Conservation (phyloP, 2,113 vertebrate genomes). For the Scartelaos histophorus region DNA sequence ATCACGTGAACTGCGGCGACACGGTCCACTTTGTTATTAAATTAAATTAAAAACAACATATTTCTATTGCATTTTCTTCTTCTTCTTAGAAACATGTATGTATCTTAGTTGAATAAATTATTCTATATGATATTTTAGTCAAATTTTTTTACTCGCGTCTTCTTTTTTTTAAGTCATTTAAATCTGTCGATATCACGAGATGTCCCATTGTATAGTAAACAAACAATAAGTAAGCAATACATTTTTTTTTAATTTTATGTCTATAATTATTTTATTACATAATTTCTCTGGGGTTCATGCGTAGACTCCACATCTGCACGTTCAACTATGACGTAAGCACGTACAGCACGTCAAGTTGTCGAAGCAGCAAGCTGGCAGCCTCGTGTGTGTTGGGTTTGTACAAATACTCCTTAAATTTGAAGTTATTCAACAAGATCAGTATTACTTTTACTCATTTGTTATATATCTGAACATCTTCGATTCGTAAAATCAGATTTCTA, state of each 20-base stretch:
- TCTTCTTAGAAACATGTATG: background rate
- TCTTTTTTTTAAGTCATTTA: too few relatives aligned
- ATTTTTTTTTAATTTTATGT: too few relatives aligned
- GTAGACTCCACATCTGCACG: slow-evolving; percentile 27
- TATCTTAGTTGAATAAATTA: background rate
- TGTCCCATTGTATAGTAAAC: background rate
- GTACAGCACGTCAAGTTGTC: background rate
- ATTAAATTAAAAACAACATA: too few relatives aligned
- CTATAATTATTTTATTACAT: background rate
- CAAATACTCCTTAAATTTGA: background rate
- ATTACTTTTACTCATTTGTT: background rate
- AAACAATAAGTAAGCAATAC: background rate
- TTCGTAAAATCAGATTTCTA: background rate
- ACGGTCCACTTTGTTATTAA: background rate
- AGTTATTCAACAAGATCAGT: background rate
- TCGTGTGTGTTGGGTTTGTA: slow-evolving; percentile 40
- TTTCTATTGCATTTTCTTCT: background rate
- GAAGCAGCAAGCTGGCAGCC: background rate
- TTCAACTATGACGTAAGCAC: slow-evolving; percentile 34
- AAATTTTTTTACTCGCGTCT: too few relatives aligned
- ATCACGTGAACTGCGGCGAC: slow-evolving; percentile 37
- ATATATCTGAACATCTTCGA: background rate
- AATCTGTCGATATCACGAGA: background rate
- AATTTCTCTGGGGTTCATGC: background rate
- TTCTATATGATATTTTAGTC: background rate